Evolutionary conservation across 2,888 invertebrate genomes (phyloP), one percentile per base, ranked within the genome.

Genomic region (Melanargia galathea): DNA sequence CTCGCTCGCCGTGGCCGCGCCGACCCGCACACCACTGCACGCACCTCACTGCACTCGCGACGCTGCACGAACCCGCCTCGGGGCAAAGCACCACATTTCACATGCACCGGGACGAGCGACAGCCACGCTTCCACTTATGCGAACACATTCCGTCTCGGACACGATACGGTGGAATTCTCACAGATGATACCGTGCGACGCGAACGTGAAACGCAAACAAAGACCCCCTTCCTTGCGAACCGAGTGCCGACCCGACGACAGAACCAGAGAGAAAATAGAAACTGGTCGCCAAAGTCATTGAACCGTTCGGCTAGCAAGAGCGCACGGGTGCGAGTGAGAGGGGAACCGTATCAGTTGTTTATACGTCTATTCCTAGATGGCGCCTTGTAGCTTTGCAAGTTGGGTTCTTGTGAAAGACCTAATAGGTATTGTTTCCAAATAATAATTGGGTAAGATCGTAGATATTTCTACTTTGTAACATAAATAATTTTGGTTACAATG

Each of bases 251-350:
- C 81, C 85, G 84, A 88, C 89, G 88, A 87, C 87, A 84, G 82
- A 80, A 90, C 90, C 90, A 90, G 87, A 92, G 90, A 91, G 89
- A 91, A 92, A 91, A 91, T 92, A 92, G 90, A 91, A 90, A 90
- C 90, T 80, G 86, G 87, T 84, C 85, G 84, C 82, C 84, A 87
- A 79, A 90, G 91, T 91, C 92, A 91, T 92, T 91, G 92, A 92
- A 92, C 92, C 91, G 79, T 87, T 89, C 86, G 82, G 75, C 82
- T 79, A 82, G 80, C 73, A 78, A 68, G 70, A 81, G 73, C 72
- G 62, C 67, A 73, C 80, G 75, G 82, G 91, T 86, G 90, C 78
- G 86, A 92, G 82, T 81, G 87, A 84, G 90, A 90, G 60, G 70
- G 82, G 74, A 70, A 59, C 70, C 66, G 65, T 20, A 54, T 43